Evolutionary conservation across 1,140 invertebrate genomes (phyloP).

Genomic region (Drosophila pruinosa): DNA sequence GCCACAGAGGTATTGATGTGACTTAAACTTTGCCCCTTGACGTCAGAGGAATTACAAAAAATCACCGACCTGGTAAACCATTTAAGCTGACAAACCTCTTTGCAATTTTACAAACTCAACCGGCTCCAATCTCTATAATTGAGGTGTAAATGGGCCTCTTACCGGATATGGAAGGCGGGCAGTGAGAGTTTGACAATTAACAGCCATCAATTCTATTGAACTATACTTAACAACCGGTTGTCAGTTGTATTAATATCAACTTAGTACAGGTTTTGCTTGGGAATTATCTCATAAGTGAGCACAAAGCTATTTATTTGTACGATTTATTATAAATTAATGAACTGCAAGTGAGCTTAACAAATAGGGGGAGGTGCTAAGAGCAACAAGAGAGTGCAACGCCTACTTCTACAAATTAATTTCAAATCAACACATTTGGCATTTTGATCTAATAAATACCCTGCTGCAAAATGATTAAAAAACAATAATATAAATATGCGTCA

Average conservation of each 20-base stretch:
- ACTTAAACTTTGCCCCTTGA: slow-evolving; percentile 39
- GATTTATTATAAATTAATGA: slow-evolving; percentile 27
- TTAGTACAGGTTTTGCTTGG: neutral
- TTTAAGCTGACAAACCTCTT: neutral
- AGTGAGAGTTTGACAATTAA: slow-evolving; percentile 18
- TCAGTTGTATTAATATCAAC: slow-evolving; percentile 10
- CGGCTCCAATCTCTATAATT: slow-evolving; percentile 34
- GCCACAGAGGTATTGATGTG: neutral
- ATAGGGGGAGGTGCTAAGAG: slow-evolving; percentile 13
- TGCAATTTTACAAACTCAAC: slow-evolving; percentile 26
- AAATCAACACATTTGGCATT: neutral
- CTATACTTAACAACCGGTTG: slow-evolving; percentile 29
- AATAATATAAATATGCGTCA: neutral
- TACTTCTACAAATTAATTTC: neutral
- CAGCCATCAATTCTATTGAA: neutral
- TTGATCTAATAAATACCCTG: neutral
- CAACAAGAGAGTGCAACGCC: neutral
- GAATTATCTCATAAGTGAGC: neutral
- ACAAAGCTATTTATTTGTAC: neutral
- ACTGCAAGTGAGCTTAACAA: neutral
- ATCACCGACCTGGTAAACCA: no score
- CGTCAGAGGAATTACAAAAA: slow-evolving; percentile 1
- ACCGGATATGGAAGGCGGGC: slow-evolving; percentile 21
- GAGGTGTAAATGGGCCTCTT: neutral
- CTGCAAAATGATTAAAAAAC: no score